Percentiles rank a stretch among this genome's conserved stretches.
Evolutionary conservation across 2,113 vertebrate genomes (phyloP).

Genomic region (Colaptes auratus): DNA sequence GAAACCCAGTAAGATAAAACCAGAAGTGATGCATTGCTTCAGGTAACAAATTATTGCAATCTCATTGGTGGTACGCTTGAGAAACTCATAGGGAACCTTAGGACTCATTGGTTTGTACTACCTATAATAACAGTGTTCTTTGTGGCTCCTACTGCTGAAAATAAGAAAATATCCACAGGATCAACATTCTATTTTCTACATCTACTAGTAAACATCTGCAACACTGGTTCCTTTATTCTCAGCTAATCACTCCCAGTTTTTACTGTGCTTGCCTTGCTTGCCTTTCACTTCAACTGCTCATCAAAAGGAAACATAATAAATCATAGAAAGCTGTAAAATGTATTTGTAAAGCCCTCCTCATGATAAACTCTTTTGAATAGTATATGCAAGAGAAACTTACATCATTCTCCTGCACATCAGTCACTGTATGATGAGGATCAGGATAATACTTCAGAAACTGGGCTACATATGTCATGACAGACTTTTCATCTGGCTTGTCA

Average conservation of each 20-base stretch:
- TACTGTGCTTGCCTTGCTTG: not conserved
- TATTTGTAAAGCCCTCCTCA: not conserved
- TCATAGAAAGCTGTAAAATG: not conserved
- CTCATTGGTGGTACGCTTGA: not conserved
- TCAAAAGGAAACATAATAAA: not conserved
- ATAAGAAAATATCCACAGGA: not conserved
- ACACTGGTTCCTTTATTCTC: not conserved
- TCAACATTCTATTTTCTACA: not conserved
- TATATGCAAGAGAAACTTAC: conserved; percentile 70
- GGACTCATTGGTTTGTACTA: not conserved
- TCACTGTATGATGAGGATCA: conserved; percentile 72
- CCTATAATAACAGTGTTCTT: not conserved
- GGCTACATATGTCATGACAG: conserved; percentile 97
- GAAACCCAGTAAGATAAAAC: not conserved
- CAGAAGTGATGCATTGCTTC: not conserved
- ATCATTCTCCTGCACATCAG: conserved; percentile 78
- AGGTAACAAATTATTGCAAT: not conserved
- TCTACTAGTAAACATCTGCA: not conserved
- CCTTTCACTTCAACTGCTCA: not conserved
- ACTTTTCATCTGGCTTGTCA: conserved; percentile 99
- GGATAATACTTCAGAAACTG: conserved; percentile 95
- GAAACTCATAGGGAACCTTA: not conserved
- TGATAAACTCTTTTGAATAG: not conserved
- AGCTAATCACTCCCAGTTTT: not conserved
- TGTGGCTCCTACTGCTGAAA: not conserved